Evolutionary conservation across 2,113 vertebrate species (phyloP), one percentile per base, ranked within the genome.

Genomic region (Pachyramphus minor): DNA sequence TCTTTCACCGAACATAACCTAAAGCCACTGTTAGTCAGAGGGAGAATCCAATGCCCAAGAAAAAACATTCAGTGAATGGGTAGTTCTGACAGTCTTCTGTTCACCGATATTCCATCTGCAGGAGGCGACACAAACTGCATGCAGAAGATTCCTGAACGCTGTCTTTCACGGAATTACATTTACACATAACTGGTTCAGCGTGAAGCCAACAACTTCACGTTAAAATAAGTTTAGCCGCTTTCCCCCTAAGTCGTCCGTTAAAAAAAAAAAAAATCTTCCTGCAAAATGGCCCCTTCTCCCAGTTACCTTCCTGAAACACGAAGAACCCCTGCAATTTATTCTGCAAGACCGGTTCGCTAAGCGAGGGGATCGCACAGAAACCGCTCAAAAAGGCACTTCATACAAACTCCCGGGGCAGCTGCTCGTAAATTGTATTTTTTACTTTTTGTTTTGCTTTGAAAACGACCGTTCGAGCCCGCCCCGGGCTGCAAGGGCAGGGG

Each of bases 71-170:
- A 58, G 47, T 60, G 58, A 94, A 71, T 6, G 45, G n/a, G 16
- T 17, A 58, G 59, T 63, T 75, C 49, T 71, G 84, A 78, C 68
- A 95, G 47, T 4, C 62, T 44, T 13, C 79, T 24, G 42, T 6
- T 84, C 53, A 33, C 23, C 5, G 24, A 8, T 41, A 58, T 80
- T 78, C n/a, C 64, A 74, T 94, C 89, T 45, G 79, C 83, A 95
- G 79, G 50, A 97, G 88, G 75, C 35, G 23, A 90, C 58, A 73
- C 47, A 41, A 93, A 87, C 64, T 22, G 60, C 80, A 81, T 1
- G 1, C 55, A 92, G 91, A 95, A 96, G 77, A 90, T 96, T 94
- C 94, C 3, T 95, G 95, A 95, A 94, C 2, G 35, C 27, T 81
- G 73, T 31, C 83, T 84, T 76, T 35, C 67, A 85, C 41, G 41